Evolutionary conservation across 1,140 invertebrate species (phyloP).

Genomic region (Drosophila lacteicornis): DNA sequence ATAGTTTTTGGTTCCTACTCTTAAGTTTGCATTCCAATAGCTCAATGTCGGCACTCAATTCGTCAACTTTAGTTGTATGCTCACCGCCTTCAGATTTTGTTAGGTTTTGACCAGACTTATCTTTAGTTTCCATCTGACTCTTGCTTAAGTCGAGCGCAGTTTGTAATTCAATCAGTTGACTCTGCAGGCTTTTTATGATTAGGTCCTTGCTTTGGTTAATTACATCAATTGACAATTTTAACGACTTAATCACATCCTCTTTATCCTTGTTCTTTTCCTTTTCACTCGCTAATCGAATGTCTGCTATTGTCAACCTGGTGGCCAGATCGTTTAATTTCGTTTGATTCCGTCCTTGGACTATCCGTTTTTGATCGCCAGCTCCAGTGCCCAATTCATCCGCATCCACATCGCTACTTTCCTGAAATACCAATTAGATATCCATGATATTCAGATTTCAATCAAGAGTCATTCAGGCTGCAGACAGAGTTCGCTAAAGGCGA

Average conservation of each 20-base stretch:
- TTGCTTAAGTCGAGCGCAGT: neutral
- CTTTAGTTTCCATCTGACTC: neutral
- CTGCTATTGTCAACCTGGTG: neutral
- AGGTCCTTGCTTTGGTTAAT: neutral
- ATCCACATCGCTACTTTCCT: slow-evolving; percentile 2
- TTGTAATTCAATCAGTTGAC: neutral
- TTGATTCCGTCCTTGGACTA: neutral
- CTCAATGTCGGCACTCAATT: neutral
- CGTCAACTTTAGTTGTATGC: slow-evolving; percentile 1
- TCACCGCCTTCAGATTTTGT: neutral
- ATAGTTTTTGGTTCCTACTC: neutral
- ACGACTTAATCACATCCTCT: slow-evolving; percentile 2
- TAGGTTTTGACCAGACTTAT: neutral
- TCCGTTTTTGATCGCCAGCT: neutral
- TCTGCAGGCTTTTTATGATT: neutral
- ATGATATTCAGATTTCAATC: neutral
- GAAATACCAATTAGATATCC: neutral
- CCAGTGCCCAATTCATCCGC: neutral
- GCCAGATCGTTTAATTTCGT: neutral
- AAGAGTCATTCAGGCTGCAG: neutral
- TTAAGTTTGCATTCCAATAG: slow-evolving; percentile 6
- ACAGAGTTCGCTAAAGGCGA: too few relatives aligned
- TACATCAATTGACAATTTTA: neutral
- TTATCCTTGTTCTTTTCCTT: slow-evolving; percentile 2
- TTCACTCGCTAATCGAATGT: neutral